Evolutionary conservation across 2,113 vertebrate species (phyloP), one percentile per base, ranked within the genome.

Genomic region (Thunnus thynnus): DNA sequence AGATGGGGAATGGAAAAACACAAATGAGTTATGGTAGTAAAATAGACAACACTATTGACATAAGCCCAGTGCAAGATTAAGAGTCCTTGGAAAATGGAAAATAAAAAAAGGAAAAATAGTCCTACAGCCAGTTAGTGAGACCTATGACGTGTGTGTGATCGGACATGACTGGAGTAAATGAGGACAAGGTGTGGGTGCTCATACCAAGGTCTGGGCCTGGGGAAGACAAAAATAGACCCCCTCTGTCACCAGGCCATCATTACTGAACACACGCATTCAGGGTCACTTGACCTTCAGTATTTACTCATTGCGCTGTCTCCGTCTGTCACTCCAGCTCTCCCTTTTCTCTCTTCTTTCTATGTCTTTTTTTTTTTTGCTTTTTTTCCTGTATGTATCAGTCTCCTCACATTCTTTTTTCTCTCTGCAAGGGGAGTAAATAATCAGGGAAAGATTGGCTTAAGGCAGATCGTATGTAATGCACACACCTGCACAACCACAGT

Each of bases 161-260:
- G 52, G 64, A 81, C 72, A 74, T 60, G 58, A 61, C 63, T 79
- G 30, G 51, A 50, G 47, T 66, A 78, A 80, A 71, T 76, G 65
- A 83, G 41, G 74, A 67, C 71, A 70, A 8, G 46, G 13, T 81
- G 56, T 76, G 79, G 74, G 69, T 3, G 57, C 63, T 71, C 71
- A 79, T 65, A 77, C 50, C n/a, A 46, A 57, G 76, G 76, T 81
- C 41, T 80, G 79, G 55, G 51, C 50, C 41, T 62, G 22, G 36
- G 52, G 20, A 71, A 17, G 61, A 78, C 58, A 69, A 76, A 80
- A 88, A 85, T 84, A 85, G 66, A 70, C n/a, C 54, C 51, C 69
- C 58, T 87, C 62, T 54, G 78, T 85, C 86, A 84, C 36, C n/a
- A 61, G 65, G 51, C 30, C 87, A 22, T 22, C 54, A 89, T 81